These are phyloP conservation scores for Pterocles orientalis DNA, from an alignment of 2,113 vertebrate species.

Conservation along the genomic window DNA sequence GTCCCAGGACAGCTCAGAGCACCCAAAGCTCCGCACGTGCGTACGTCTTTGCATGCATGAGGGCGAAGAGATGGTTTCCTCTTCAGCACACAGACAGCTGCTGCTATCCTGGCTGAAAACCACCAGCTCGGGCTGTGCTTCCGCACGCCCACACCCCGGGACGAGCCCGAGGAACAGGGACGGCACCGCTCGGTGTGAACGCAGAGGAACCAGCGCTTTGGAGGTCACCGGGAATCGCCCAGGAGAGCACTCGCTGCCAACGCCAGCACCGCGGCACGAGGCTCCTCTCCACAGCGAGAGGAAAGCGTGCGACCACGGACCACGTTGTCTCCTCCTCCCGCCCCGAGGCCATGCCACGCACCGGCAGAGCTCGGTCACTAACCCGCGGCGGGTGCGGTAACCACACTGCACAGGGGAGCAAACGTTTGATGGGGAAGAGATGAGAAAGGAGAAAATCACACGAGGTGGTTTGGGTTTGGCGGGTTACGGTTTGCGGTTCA, in stretches of 20 bases:
- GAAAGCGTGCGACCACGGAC: no score
- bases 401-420: neutral
- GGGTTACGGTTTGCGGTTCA: neutral
- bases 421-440: neutral
- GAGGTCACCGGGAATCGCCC: no score
- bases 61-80: neutral
- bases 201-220: no score
- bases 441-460: neutral
- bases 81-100: neutral
- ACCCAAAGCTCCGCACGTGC: neutral
- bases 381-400: fast-evolving
- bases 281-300: neutral
- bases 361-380: neutral
- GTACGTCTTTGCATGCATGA: fast-evolving
- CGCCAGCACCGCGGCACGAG: neutral
- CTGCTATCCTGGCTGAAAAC: neutral
- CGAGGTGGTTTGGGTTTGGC: neutral
- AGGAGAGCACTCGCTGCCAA: neutral
- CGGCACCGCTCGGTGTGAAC: no score
- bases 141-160: neutral
- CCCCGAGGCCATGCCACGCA: fast-evolving
- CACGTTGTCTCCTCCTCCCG: neutral
- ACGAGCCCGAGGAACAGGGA: neutral
- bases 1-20: neutral
- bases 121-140: neutral